These are phyloP conservation scores for Sminthurinus aureus DNA, from an alignment of 2,888 invertebrate species.

Conservation along the genomic window DNA sequence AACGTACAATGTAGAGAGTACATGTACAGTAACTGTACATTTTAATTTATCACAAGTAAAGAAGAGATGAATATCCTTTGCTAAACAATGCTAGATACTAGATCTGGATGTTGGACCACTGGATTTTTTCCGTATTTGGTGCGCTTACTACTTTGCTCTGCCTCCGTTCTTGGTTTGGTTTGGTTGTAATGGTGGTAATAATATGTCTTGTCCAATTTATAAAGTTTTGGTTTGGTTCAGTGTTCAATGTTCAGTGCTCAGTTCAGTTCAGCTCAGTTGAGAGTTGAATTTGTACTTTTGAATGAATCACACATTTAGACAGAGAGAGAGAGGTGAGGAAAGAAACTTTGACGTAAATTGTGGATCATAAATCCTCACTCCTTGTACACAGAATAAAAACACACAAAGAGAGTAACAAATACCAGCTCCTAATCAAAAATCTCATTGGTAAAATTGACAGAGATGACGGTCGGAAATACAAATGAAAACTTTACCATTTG, in stretches of 20 bases:
- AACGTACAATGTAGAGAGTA: no score
- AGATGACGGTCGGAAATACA: no score
- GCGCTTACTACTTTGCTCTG: neutral
- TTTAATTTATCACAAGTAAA: constrained; percentile 22
- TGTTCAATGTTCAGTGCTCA: no score
- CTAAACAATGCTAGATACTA: no score
- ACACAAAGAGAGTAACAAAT: neutral
- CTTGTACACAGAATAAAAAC: neutral
- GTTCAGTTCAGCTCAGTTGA: no score
- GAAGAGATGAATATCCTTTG: neutral
- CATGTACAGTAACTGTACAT: neutral
- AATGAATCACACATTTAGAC: constrained; percentile 14
- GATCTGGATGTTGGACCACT: no score
- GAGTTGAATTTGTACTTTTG: constrained; percentile 8
- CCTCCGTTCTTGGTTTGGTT: neutral
- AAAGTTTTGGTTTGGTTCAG: no score
- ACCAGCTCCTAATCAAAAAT: neutral
- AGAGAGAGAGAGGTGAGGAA: neutral
- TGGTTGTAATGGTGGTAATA: neutral
- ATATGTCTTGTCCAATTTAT: no score
- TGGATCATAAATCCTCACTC: neutral
- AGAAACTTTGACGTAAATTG: neutral
- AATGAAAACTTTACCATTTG: no score
- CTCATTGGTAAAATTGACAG: neutral
- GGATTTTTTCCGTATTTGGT: no score